Evolutionary conservation across 2,888 invertebrate genomes (phyloP), one percentile per base, ranked within the genome.

Genomic region (Saturnia pavonia): DNA sequence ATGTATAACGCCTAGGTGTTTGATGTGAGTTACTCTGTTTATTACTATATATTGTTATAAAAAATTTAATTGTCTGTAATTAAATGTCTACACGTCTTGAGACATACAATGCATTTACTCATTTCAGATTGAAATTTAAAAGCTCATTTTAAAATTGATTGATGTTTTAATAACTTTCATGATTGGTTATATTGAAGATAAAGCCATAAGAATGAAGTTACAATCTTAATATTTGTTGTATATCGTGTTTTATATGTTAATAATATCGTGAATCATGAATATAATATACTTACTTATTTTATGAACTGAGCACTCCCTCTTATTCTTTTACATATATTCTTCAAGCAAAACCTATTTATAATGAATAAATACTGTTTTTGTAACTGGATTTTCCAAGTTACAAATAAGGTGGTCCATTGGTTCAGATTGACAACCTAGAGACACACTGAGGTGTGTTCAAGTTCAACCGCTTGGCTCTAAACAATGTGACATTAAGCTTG

Each of bases 401-500:
- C 40, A 65, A n/a, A 57, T 25, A n/a, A 67, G 51, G 34, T 42
- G 45, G 45, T 63, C 40, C 22, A 43, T 51, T 63, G 68, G 34
- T 51, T 48, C 63, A 72, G 67, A 60, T 48, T 75, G 74, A 69
- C 73, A 75, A 74, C 71, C 73, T 76, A 79, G 76, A 79, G 77
- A 77, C 76, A 78, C 76, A 78, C 76, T 78, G 76, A 78, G 80
- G 77, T 80, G 80, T 83, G 82, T 82, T 90, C 92, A 92, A 92
- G 91, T 91, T 91, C 88, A 91, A 89, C 91, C 74, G 88, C 84
- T 82, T 81, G 74, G 75, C 77, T 85, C 83, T 85, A 86, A 87
- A 91, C 89, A 91, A 91, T 90, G 86, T 87, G 85, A 88, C 88
- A 89, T 88, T 87, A 88, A 83, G 84, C 83, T 79, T 82, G 80